Evolutionary conservation across 2,113 vertebrate species (phyloP).

Genomic region (Panurus biarmicus): DNA sequence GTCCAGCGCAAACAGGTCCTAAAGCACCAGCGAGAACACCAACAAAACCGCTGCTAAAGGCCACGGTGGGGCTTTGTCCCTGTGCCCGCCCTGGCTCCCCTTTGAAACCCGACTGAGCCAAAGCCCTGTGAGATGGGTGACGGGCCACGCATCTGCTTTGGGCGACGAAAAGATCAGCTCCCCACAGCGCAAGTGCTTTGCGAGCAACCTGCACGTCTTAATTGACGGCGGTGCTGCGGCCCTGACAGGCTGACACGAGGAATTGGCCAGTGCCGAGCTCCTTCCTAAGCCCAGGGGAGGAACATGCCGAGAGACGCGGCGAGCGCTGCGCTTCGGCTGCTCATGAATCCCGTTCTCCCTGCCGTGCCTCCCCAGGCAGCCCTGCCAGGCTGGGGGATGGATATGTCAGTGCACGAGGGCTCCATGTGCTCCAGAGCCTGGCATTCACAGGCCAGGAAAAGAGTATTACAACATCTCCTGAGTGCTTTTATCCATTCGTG

Average conservation of each 20-base stretch:
- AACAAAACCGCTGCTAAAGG: not conserved
- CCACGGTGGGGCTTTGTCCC: not conserved
- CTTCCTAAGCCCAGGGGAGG: not conserved
- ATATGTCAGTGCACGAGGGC: not conserved
- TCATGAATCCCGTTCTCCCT: not conserved
- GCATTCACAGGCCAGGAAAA: not conserved
- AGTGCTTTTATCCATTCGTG: not conserved
- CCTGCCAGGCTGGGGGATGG: not conserved
- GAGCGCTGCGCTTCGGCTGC: not conserved
- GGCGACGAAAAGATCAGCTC: not conserved
- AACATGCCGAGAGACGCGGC: not conserved
- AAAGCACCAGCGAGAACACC: not conserved
- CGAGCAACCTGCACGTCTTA: not conserved
- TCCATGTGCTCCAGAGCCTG: not conserved
- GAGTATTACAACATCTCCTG: not conserved
- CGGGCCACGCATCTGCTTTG: not conserved
- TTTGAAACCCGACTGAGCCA: not conserved
- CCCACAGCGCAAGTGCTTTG: not conserved
- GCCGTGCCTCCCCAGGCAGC: not conserved
- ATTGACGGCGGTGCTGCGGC: not conserved
- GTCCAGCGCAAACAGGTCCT: slow-evolving; percentile 95
- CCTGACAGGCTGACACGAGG: not conserved
- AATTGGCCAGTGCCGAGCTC: not conserved
- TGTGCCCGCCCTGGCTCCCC: not conserved
- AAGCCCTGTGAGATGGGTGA: not conserved